Evolutionary conservation across 2,888 invertebrate genomes (phyloP).

Genomic region (Drosophila testacea): DNA sequence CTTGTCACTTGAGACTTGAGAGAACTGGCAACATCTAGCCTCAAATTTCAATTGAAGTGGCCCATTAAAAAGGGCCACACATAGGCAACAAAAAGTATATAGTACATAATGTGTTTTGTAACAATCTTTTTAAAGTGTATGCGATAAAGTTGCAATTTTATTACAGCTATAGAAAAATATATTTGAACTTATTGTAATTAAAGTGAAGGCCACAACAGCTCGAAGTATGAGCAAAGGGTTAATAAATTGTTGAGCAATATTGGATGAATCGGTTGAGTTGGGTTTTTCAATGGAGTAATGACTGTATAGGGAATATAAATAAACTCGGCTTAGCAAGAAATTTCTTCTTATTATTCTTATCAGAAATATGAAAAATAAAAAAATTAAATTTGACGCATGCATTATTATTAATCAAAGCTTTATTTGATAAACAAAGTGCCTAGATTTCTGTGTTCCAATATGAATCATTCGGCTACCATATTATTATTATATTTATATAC

Average conservation of each 20-base stretch:
- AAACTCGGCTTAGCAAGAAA: no score
- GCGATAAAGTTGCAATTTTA: slow-evolving; percentile 41
- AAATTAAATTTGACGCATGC: no score
- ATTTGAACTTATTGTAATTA: slow-evolving; percentile 3
- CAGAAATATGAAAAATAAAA: background rate
- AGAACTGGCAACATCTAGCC: slow-evolving; percentile 44
- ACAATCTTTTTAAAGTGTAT: slow-evolving; percentile 10
- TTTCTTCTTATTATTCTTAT: background rate
- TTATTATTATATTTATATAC: background rate
- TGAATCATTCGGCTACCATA: background rate
- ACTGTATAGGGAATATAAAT: no score
- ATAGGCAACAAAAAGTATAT: slow-evolving; percentile 16
- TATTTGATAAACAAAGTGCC: background rate
- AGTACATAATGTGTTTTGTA: slow-evolving; percentile 9
- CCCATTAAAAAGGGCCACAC: slow-evolving; percentile 37
- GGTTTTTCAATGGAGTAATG: no score
- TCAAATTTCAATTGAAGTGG: slow-evolving; percentile 68
- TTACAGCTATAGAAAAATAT: slow-evolving; percentile 1
- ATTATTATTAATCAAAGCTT: no score
- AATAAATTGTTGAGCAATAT: background rate
- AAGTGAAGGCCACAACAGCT: slow-evolving; percentile 1
- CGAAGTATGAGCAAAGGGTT: background rate
- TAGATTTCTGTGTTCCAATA: background rate
- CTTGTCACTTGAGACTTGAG: slow-evolving; percentile 37
- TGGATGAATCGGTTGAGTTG: background rate